phyloP scores from a whole-genome alignment of 1,140 invertebrate species.

The Paracyclopina nana region DNA sequence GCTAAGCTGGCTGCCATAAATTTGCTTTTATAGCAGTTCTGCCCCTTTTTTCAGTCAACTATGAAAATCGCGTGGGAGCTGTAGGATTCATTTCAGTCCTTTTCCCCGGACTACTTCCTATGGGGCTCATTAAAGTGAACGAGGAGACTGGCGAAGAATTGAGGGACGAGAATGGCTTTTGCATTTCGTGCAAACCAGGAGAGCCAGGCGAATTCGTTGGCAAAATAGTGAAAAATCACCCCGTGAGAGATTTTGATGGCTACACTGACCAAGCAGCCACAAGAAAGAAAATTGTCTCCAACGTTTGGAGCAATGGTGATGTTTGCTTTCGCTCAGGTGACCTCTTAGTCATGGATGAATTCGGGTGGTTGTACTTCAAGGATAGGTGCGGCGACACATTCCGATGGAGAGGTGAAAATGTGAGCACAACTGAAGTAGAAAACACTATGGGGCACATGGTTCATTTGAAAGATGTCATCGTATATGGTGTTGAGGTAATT shows the following conservation, averaged over 20 bases:
- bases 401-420: constrained; percentile 82
- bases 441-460: constrained; percentile 60
- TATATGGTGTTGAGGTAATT: constrained; percentile 74
- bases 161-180: constrained; percentile 52
- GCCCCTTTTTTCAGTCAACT: constrained; percentile 36
- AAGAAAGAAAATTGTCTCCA: constrained; percentile 66
- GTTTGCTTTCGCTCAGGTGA: constrained; percentile 86
- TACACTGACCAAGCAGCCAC: constrained; percentile 84
- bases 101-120: constrained; percentile 22
- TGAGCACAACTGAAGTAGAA: constrained; percentile 93
- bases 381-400: constrained; percentile 95
- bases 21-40: background rate
- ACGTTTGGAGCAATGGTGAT: constrained; percentile 79
- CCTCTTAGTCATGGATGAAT: constrained; percentile 68
- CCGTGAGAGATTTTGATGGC: constrained; percentile 37
- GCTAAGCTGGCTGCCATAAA: background rate
- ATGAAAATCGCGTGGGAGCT: constrained; percentile 32
- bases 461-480: constrained; percentile 71
- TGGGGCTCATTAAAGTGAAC: constrained; percentile 33
- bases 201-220: constrained; percentile 93
- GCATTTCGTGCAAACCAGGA: constrained; percentile 48
- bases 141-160: constrained; percentile 18
- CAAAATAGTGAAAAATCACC: constrained; percentile 54
- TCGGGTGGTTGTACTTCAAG: constrained; percentile 84
- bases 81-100: constrained; percentile 35